Evolutionary conservation across 2,113 vertebrate genomes (phyloP).

Genomic region (Boleophthalmus pectinirostris): DNA sequence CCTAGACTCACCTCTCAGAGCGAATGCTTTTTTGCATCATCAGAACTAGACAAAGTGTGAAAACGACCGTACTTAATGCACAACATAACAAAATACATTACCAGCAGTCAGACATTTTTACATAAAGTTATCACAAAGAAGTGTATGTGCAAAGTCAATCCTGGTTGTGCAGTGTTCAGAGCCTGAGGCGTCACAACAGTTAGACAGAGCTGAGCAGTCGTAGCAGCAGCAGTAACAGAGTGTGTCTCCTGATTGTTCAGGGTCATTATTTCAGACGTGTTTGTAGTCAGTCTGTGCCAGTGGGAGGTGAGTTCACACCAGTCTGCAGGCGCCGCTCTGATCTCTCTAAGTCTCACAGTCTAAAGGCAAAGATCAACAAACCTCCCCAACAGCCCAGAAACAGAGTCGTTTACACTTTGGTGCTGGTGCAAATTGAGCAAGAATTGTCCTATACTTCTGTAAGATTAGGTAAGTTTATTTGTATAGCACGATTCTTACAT

Average conservation of each 20-base stretch:
- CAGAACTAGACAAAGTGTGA: no score
- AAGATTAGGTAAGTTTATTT: no score
- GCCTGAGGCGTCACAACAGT: neutral
- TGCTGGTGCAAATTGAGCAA: neutral
- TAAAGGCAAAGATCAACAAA: neutral
- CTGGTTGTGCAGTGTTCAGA: neutral
- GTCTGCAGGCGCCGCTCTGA: conserved; percentile 5
- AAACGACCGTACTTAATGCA: no score
- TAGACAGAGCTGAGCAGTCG: neutral
- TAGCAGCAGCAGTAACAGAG: neutral
- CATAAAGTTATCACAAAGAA: neutral
- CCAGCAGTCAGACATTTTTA: neutral
- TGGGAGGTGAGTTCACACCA: neutral
- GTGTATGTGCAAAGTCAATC: neutral
- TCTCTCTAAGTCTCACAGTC: neutral
- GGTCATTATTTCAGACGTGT: conserved; percentile 6
- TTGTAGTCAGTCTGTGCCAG: neutral
- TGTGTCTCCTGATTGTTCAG: neutral
- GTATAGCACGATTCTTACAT: no score
- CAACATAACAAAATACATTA: no score
- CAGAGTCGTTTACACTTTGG: neutral
- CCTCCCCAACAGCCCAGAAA: neutral
- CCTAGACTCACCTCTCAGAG: no score
- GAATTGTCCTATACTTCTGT: neutral
- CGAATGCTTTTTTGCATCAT: no score